Evolutionary conservation across 1,140 invertebrate genomes (phyloP).

Genomic region (Anastatus disparis): DNA sequence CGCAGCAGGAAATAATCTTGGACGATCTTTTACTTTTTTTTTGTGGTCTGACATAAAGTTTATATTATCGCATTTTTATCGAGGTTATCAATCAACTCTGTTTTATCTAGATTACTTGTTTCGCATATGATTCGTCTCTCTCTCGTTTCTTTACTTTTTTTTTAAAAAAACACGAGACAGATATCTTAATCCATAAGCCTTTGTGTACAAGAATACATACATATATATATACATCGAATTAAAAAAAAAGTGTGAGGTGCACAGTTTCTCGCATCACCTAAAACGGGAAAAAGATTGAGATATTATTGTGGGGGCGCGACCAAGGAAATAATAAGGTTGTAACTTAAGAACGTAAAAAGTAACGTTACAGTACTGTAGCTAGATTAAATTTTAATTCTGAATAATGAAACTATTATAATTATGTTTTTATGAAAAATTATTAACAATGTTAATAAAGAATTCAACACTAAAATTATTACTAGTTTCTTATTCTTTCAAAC

Average conservation of each 20-base stretch:
- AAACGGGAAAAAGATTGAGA: not conserved
- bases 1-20: conserved; percentile 37
- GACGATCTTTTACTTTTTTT: conserved; percentile 27
- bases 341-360: no score
- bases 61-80: conserved; percentile 34
- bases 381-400: no score
- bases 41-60: conserved; percentile 33
- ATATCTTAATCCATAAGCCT: conserved; percentile 58
- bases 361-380: no score
- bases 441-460: no score
- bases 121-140: conserved; percentile 52
- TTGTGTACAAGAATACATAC: no score
- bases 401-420: no score
- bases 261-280: conserved; percentile 5
- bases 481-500: no score
- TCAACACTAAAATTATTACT: no score
- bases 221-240: no score
- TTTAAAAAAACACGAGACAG: conserved; percentile 41
- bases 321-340: no score
- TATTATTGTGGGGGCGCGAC: no score
- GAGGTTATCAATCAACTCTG: conserved; percentile 37
- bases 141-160: conserved; percentile 38
- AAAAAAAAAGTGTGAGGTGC: conserved; percentile 35
- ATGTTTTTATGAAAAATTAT: no score
- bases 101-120: conserved; percentile 42